phyloP scores from a whole-genome alignment of 1,140 invertebrate genomes.

The Ephestia elutella region DNA sequence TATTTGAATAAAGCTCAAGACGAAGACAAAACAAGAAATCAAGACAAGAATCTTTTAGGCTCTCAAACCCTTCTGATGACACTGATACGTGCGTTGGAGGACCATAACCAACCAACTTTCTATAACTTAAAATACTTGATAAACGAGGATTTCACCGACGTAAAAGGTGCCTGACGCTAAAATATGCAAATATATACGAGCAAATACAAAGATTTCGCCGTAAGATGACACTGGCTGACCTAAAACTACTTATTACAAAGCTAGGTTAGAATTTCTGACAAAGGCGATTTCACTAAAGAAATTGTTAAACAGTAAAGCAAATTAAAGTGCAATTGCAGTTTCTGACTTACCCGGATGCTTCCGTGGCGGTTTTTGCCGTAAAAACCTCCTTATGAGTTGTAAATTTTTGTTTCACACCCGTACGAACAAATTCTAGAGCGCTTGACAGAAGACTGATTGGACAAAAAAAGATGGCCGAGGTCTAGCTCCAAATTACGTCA shows the following conservation, averaged over 20 bases:
- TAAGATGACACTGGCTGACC: constrained; percentile 63
- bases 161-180: constrained; percentile 12
- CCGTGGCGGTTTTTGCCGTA: constrained; percentile 41
- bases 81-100: too few species aligned
- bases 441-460: constrained; percentile 56
- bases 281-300: constrained; percentile 27
- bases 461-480: constrained; percentile 49
- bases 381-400: constrained; percentile 45
- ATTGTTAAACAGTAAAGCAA: constrained; percentile 1
- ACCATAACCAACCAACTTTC: not conserved
- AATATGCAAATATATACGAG: constrained; percentile 38
- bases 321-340: constrained; percentile 19
- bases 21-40: too few species aligned
- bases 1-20: too few species aligned
- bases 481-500: constrained; percentile 54
- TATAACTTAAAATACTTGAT: not conserved
- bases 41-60: too few species aligned
- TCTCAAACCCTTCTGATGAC: too few species aligned
- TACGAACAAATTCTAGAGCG: constrained; percentile 36
- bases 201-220: constrained; percentile 28
- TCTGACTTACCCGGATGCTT: constrained; percentile 63
- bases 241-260: constrained; percentile 36
- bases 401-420: constrained; percentile 44
- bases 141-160: constrained; percentile 7
- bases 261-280: constrained; percentile 37